Evolutionary conservation across 2,888 invertebrate species (phyloP).

Genomic region (Acleris emargana): DNA sequence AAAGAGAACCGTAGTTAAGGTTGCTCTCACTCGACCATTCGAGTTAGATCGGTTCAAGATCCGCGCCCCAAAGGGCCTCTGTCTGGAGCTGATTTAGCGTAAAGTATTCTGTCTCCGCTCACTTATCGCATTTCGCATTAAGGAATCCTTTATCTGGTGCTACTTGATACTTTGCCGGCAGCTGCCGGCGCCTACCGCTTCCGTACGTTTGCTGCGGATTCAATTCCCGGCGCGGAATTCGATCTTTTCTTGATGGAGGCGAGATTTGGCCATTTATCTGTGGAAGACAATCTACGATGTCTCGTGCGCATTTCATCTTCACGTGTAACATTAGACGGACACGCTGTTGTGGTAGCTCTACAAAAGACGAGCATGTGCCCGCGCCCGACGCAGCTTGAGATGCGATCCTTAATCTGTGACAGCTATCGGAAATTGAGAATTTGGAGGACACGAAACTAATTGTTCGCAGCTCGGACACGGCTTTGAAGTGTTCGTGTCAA

Average conservation of each 20-base stretch:
- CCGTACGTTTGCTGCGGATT: conserved; percentile 69
- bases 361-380: conserved; percentile 65
- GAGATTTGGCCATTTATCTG: conserved; percentile 70
- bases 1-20: conserved; percentile 42
- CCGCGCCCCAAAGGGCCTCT: conserved; percentile 63
- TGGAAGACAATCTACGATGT: conserved; percentile 63
- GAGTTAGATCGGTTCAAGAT: conserved; percentile 59
- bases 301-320: conserved; percentile 74
- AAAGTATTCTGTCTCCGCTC: conserved; percentile 69
- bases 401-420: conserved; percentile 39
- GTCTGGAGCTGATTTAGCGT: conserved; percentile 77
- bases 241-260: conserved; percentile 79
- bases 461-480: conserved; percentile 20
- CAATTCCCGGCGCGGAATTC: conserved; percentile 63
- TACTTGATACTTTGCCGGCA: conserved; percentile 71
- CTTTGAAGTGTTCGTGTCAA: conserved; percentile 22
- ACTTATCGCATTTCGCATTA: conserved; percentile 72
- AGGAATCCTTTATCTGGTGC: conserved; percentile 69
- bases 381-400: conserved; percentile 42
- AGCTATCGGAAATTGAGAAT: conserved; percentile 15
- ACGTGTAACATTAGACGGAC: conserved; percentile 64
- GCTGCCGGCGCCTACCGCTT: conserved; percentile 78
- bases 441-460: conserved; percentile 18
- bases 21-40: conserved; percentile 63
- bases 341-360: conserved; percentile 69